Percentiles rank a stretch among this genome's conserved stretches.
phyloP scores from a whole-genome alignment of 2,888 invertebrate species.

The Camponotus fellah region DNA sequence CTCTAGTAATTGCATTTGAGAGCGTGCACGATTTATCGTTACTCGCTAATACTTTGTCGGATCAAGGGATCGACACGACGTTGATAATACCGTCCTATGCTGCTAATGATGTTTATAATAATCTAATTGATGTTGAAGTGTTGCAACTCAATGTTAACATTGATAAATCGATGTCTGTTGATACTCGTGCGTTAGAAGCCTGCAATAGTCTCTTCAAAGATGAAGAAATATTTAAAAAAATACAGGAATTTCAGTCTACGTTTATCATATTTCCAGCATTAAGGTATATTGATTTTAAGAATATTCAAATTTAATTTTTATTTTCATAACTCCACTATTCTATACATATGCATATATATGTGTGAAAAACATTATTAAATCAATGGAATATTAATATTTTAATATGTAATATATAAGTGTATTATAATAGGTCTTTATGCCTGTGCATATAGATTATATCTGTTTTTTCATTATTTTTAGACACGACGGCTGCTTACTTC shows the following conservation, averaged over 20 bases:
- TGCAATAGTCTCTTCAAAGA: constrained; percentile 79
- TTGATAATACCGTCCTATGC: constrained; percentile 76
- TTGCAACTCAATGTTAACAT: constrained; percentile 69
- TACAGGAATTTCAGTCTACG: constrained; percentile 80
- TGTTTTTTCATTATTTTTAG: constrained; percentile 69
- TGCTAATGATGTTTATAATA: constrained; percentile 78
- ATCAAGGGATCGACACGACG: constrained; percentile 80
- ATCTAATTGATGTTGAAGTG: constrained; percentile 80
- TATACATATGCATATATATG: too few species aligned
- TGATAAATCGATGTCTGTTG: constrained; percentile 60
- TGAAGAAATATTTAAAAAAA: constrained; percentile 72
- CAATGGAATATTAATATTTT: background rate
- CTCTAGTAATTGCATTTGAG: constrained; percentile 82
- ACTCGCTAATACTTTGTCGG: constrained; percentile 83
- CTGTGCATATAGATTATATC: background rate
- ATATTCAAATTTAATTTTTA: background rate
- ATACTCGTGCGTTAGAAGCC: constrained; percentile 74
- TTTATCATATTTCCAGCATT: constrained; percentile 82
- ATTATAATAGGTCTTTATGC: background rate
- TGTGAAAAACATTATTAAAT: background rate
- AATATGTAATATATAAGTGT: background rate
- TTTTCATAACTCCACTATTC: background rate
- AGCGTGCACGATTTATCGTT: constrained; percentile 81
- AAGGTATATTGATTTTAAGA: constrained; percentile 74
- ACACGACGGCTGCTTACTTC: constrained; percentile 83